Evolutionary conservation across 2,113 vertebrate species (phyloP), one percentile per base, ranked within the genome.

Genomic region (Triplophysa dalaica): DNA sequence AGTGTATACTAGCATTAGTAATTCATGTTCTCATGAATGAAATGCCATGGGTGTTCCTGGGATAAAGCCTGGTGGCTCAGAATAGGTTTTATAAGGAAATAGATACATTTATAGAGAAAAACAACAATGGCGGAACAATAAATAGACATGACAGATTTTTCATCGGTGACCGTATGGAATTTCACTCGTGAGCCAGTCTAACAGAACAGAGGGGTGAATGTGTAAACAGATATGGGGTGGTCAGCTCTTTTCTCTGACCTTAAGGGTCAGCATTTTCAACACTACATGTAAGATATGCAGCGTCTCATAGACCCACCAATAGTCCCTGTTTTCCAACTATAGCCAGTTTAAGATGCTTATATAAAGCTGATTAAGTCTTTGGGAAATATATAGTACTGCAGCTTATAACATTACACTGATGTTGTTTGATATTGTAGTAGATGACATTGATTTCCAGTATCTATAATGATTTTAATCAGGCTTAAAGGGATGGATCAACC

Each of bases 161-260:
- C 75, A 66, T 70, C 84, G 2, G 22, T 38, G 52, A 62, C 78
- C 17, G 89, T 88, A 84, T 91, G 88, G 88, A 81, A 83, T 89
- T 89, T 85, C 89, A 83, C 77, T 83, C 83, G 70, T 80, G 50
- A 83, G 75, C 69, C 56, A 13, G 26, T 33, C 26, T 67, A 80
- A 75, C 82, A 81, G 75, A 76, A 82, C 65, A 83, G 83, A 88
- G 52, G 86, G 88, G 90, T 88, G 87, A 85, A 88, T 81, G 88
- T 81, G 91, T 88, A 92, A 93, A 75, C 8, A 45, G 90, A 93
- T 89, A 86, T 70, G 86, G 83, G 33, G n/a, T 81, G 88, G 89
- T 91, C 91, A 92, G 91, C 91, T 87, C 80, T 89, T 92, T 87
- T 56, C 78, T 89, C 77, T 89, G 88, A 88, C 87, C 89, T 77